Evolutionary conservation across 37 sponge, comb jelly and placozoan species (phyloP), one percentile per base, ranked within the genome.

Genomic region (Amphimedon queenslandica): DNA sequence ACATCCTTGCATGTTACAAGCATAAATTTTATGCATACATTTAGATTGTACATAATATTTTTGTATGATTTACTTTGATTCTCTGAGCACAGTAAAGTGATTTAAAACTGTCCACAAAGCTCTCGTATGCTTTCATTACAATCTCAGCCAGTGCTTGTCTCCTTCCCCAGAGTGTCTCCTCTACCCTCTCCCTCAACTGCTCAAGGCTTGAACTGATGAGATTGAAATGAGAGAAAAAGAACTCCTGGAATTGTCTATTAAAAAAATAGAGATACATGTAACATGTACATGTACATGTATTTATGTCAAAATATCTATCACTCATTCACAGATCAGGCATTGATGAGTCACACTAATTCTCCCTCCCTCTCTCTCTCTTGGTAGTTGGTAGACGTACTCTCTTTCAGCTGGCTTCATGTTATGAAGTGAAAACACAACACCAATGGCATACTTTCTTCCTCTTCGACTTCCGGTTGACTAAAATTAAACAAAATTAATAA

Each of bases 211-310:
- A 51, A 70, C 84, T 82, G 66, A 90, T 73, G 20, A 85, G 82
- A 69, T 77, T 64, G 58, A 90, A 90, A 57, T 90, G 86, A 4
- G 80, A 74, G 74, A 90, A 90, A 72, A 90, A 42, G 63, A 85
- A 90, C 31, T 64, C 41, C 33, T 84, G 67, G 57, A 82, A 82
- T 71, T 64, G 67, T 3, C 76, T 39, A 61, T 24, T 29, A 6
- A 34, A 21, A 20, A 4, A 33, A 60, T 30, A 37, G n/a, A n/a
- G n/a, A n/a, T n/a, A n/a, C n/a, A n/a, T n/a, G n/a, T n/a, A 21
- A 24, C 67, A 43, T 10, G 51, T 23, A 42, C 67, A 41, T 36
- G 41, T 47, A 70, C 42, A 38, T 11, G 56, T 47, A 47, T 27
- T 13, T 30, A 47, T 37, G 27, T 27, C 55, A 32, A 70, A 10